Conservation (phyloP, 2,888 invertebrate species). For the Eledona agricola region DNA sequence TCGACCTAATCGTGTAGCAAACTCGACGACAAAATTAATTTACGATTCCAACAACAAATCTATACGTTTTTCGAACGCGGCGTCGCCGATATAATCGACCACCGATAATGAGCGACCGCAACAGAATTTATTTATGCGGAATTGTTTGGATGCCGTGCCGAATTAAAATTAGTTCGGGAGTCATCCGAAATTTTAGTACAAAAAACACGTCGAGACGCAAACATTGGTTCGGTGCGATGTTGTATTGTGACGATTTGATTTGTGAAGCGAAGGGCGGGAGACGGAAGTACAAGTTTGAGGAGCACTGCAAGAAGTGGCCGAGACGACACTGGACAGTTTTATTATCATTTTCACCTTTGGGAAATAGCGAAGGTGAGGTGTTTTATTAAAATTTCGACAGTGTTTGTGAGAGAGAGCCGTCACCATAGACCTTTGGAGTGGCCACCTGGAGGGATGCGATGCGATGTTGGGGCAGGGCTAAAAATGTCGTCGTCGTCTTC, state of each 20-base stretch:
- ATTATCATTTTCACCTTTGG: conserved; percentile 50
- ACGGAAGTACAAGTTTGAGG: conserved; percentile 52
- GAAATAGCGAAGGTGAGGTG: conserved; percentile 45
- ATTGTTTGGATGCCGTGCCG: conserved; percentile 20
- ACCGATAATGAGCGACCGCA: conserved; percentile 11
- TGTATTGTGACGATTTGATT: conserved; percentile 51
- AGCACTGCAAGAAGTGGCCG: conserved; percentile 40
- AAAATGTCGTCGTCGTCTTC: conserved; percentile 36
- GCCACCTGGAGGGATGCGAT: conserved; percentile 58
- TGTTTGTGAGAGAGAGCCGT: conserved; percentile 17
- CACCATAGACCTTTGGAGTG: conserved; percentile 60
- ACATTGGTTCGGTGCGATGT: conserved; percentile 41
- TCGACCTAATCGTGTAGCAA: background rate
- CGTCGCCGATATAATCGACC: conserved; percentile 8
- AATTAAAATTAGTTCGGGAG: conserved; percentile 26
- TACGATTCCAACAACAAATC: no score
- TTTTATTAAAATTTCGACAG: conserved; percentile 25
- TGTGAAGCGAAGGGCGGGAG: conserved; percentile 49
- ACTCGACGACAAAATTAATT: no score
- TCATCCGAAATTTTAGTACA: conserved; percentile 22
- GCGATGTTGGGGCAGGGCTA: conserved; percentile 12
- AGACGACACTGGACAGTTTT: conserved; percentile 50
- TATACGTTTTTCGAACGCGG: no score
- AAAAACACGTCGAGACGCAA: conserved; percentile 13
- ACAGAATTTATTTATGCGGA: conserved; percentile 18